These are phyloP conservation scores for Ruditapes philippinarum DNA, from an alignment of 1,140 invertebrate species.

Conservation along the genomic window DNA sequence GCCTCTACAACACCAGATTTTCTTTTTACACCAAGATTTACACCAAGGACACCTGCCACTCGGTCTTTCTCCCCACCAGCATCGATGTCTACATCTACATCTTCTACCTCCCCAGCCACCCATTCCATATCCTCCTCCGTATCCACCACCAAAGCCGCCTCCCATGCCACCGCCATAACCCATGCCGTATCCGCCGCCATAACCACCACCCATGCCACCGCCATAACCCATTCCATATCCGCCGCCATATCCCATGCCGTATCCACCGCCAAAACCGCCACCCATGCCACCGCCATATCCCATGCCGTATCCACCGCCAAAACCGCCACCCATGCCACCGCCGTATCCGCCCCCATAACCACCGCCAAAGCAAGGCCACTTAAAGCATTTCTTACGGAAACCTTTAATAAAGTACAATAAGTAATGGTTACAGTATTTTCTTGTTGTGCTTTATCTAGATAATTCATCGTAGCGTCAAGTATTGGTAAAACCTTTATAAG, in stretches of 20 bases:
- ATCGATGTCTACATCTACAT: not conserved
- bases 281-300: not conserved
- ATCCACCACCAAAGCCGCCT: not conserved
- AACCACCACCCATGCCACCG: not conserved
- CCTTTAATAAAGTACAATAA: too few species aligned
- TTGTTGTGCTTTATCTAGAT: too few species aligned
- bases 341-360: too few species aligned
- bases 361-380: too few species aligned
- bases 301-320: too few species aligned
- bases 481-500: too few species aligned
- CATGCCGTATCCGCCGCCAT: not conserved
- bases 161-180: not conserved
- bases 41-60: not conserved
- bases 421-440: too few species aligned
- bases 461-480: too few species aligned
- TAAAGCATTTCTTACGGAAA: too few species aligned
- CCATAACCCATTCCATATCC: not conserved
- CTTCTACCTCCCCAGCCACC: not conserved
- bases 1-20: not conserved
- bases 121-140: not conserved
- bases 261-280: too few species aligned
- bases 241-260: not conserved
- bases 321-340: too few species aligned
- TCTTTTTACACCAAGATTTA: constrained; percentile 6
- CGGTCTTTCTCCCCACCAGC: constrained; percentile 2